Evolutionary conservation across 2,113 vertebrate genomes (phyloP), one percentile per base, ranked within the genome.

Genomic region (Ctenodactylus gundi): DNA sequence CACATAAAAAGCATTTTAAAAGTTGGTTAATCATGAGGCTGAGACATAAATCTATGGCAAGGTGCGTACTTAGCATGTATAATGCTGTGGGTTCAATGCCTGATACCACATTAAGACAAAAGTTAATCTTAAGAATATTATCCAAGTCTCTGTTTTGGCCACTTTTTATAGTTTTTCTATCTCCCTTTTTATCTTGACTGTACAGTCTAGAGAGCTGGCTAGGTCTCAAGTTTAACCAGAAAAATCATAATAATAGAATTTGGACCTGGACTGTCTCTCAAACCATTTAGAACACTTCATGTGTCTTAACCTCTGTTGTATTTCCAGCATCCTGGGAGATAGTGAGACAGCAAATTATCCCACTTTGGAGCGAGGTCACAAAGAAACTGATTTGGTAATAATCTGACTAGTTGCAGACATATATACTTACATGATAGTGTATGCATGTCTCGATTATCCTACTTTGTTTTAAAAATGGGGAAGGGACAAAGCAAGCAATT

Each of bases 221-320:
- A 44, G 62, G 57, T 31, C 53, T 92, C 77, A 73, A 41, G 29
- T 6, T 64, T 46, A 89, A 29, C 57, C n/a, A 90, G 82, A 86
- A 72, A 75, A 85, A 64, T 82, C 76, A 85, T 36, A 86, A 51
- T 60, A 34, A n/a, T 41, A 27, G 3, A 57, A 49, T 13, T 34
- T 36, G n/a, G 11, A 84, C 18, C 18, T 65, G 60, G 55, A 57
- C 70, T 77, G 67, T 72, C 58, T 76, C 83, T 94, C 60, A 34
- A n/a, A 51, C 27, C 80, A 29, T 83, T 77, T 76, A 80, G 75
- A 91, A 77, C 64, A 83, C 41, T 82, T 73, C 15, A 64, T 25
- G 10, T 90, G 4, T 68, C 44, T 94, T 88, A 94, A 77, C 78
- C 68, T 88, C 84, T 29, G 17, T 39, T 93, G 41, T 39, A 55